Conservation (phyloP, 2,113 vertebrate genomes). For the Oreochromis aureus region DNA sequence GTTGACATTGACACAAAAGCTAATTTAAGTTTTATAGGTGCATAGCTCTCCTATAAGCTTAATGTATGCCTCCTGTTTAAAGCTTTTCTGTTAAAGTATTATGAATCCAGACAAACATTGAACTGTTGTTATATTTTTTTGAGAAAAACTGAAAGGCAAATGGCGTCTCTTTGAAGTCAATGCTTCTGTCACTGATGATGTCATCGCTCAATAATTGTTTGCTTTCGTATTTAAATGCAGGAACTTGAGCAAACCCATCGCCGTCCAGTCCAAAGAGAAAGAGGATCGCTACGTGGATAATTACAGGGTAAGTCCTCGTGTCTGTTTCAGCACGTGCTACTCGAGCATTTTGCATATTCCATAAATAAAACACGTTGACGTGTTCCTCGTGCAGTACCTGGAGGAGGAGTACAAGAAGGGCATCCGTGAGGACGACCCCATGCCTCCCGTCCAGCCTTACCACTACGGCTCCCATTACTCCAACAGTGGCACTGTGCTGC, state of each 20-base stretch:
- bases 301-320: conserved; percentile 78
- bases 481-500: conserved; percentile 96
- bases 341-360: not conserved
- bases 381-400: conserved; percentile 77
- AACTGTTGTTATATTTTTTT: not conserved
- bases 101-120: not conserved
- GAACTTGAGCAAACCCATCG: conserved; percentile 93
- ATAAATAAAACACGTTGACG: not conserved
- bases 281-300: conserved; percentile 98
- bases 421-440: conserved; percentile 91
- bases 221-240: conserved; percentile 58
- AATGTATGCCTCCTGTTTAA: not conserved
- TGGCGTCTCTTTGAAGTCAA: not conserved
- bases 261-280: conserved; percentile 97
- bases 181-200: not conserved
- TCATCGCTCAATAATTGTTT: not conserved
- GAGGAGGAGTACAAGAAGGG: conserved; percentile 97
- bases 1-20: not conserved
- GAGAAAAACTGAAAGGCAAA: not conserved
- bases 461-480: conserved; percentile 99
- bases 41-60: not conserved
- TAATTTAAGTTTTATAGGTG: not conserved
- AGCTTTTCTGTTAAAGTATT: not conserved
- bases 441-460: conserved; percentile 97
- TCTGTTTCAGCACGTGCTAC: not conserved